These are phyloP conservation scores for Onychorhynchus coronatus DNA, from an alignment of 2,113 vertebrate species.

Conservation along the genomic window DNA sequence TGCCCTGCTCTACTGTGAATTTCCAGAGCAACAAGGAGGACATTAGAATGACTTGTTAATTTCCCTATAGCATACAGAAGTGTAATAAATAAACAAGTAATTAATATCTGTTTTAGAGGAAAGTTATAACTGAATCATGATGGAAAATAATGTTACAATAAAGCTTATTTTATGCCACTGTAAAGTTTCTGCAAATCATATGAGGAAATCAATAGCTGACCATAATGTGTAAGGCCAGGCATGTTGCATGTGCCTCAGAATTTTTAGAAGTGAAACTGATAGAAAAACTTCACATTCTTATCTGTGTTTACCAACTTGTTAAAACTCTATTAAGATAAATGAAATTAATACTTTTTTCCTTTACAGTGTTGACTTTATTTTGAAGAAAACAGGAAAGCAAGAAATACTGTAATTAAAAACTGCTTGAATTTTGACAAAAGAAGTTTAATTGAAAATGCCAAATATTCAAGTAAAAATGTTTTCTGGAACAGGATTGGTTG, in stretches of 20 bases:
- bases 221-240: neutral
- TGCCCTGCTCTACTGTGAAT: neutral
- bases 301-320: neutral
- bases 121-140: neutral
- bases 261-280: neutral
- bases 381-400: neutral
- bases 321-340: neutral
- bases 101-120: neutral
- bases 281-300: neutral
- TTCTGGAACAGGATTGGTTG: neutral
- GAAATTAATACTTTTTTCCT: neutral
- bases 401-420: neutral
- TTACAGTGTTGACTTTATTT: neutral
- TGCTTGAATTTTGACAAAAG: neutral
- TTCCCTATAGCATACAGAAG: neutral
- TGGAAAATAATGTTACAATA: neutral
- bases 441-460: neutral
- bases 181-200: neutral
- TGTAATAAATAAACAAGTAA: neutral
- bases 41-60: neutral
- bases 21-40: neutral
- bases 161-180: neutral
- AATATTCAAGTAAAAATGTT: neutral
- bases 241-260: neutral
- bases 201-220: neutral